Conservation (phyloP, 2,797 vertebrate genomes). For the Cirrhinus molitorella region DNA sequence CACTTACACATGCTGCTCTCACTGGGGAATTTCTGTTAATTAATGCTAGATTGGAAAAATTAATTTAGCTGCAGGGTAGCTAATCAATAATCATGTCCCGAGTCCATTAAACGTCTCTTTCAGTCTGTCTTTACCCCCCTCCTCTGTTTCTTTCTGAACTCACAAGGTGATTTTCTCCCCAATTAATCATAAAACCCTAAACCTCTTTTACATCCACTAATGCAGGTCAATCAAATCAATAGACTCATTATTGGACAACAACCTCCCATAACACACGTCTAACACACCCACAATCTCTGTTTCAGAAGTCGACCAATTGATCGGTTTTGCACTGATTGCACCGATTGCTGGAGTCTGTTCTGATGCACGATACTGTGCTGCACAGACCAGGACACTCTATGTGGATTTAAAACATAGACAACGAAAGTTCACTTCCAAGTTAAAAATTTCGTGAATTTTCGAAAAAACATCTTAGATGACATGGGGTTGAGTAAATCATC, state of each 20-base stretch:
- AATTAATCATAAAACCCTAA: slow-evolving; percentile 79
- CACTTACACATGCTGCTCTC: slow-evolving; percentile 54
- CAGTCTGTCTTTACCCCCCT: slow-evolving; percentile 23
- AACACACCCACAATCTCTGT: slow-evolving; percentile 15
- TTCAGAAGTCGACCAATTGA: not conserved
- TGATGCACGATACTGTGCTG: not conserved
- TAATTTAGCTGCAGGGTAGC: slow-evolving; percentile 77
- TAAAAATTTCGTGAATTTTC: no score
- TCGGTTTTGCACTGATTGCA: not conserved
- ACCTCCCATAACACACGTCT: slow-evolving; percentile 19
- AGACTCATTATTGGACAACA: slow-evolving; percentile 59
- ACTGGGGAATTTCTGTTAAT: slow-evolving; percentile 76
- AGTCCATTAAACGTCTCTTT: slow-evolving; percentile 76
- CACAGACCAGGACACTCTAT: not conserved
- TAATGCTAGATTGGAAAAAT: slow-evolving; percentile 85
- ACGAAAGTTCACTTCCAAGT: no score
- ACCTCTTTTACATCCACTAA: slow-evolving; percentile 62
- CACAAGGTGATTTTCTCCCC: slow-evolving; percentile 74
- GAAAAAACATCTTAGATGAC: no score
- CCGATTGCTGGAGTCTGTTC: not conserved
- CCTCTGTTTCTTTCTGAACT: slow-evolving; percentile 43
- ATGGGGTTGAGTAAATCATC: no score
- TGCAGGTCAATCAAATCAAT: slow-evolving; percentile 61
- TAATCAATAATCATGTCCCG: slow-evolving; percentile 82
- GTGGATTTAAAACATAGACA: not conserved